Percentiles rank a stretch among this genome's conserved stretches.
These are phyloP conservation scores for Dipodomys stephensi DNA, from an alignment of 2,113 vertebrate genomes.

Conservation along the genomic window DNA sequence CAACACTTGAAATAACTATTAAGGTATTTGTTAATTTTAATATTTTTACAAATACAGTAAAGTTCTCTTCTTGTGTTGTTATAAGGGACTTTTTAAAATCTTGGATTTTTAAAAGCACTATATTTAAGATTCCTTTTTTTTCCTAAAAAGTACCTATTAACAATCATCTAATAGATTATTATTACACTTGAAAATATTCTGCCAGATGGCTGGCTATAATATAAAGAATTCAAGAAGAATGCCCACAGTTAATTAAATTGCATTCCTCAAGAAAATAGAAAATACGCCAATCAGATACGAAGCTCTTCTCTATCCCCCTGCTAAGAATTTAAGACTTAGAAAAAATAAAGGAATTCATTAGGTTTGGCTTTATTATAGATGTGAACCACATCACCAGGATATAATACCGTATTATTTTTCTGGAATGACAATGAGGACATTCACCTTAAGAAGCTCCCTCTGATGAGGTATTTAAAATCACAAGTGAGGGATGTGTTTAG, in stretches of 20 bases:
- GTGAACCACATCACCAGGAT: conserved; percentile 75
- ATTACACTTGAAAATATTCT: conserved; percentile 58
- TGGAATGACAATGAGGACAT: conserved; percentile 80
- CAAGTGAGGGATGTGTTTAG: conserved; percentile 68
- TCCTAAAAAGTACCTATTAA: conserved; percentile 61
- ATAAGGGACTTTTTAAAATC: not conserved
- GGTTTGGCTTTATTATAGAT: conserved; percentile 80
- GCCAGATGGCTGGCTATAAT: not conserved
- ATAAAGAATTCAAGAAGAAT: conserved; percentile 45
- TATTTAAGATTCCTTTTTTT: conserved; percentile 31
- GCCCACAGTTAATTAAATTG: conserved; percentile 75
- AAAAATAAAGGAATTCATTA: conserved; percentile 72
- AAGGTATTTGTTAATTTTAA: conserved; percentile 7
- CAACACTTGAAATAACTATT: not conserved
- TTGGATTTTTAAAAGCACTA: not conserved
- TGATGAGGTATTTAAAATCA: conserved; percentile 80
- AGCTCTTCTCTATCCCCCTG: conserved; percentile 54
- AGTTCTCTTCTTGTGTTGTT: not conserved
- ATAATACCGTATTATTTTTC: conserved; percentile 84
- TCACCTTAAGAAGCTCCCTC: conserved; percentile 79
- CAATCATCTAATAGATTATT: conserved; percentile 48
- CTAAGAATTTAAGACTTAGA: conserved; percentile 70
- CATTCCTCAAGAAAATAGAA: conserved; percentile 66
- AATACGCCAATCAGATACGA: conserved; percentile 63
- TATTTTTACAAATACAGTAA: not conserved